Base-by-base conservation (phyloP, 2,797 vertebrate genomes). In the Leptoclinus maculatus region DNA sequence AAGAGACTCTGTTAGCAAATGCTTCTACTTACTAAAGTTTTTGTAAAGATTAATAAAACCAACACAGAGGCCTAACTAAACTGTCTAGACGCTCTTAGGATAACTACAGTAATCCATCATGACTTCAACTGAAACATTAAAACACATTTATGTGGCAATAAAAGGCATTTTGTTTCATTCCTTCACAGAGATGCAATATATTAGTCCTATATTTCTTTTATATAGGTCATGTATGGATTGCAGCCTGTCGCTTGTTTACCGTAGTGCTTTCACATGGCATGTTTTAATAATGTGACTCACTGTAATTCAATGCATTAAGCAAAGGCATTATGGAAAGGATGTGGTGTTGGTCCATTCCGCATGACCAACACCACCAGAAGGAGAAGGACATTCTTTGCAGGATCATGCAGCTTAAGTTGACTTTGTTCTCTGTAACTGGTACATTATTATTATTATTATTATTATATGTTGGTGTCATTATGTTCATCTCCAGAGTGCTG, bases 171-270 rank as follows among this genome's bases (percentile, higher is more conserved):
- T 41, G 39, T 41, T 41, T 23, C 54, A 74, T 53, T 12, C 41
- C 16, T n/a, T 69, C 25, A 63, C 51, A 71, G 11, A 36, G 17
- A 59, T 23, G 2, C n/a, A 39, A 47, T 64, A 38, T 63, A 70
- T 76, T 76, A 38, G 38, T 79, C 10, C 9, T 38, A 0, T 49
- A 45, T 80, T 59, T 74, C 11, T 45, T 77, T 54, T 66, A 89
- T 88, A 43, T 84, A 58, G 83, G 82, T 89, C 84, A 85, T 67
- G 3, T 74, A 72, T 84, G 25, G 67, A 76, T 79, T 68, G 76
- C 56, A 78, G 67, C 29, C 76, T 76, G 71, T 60, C 58, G 9
- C 49, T 72, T 64, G 66, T 80, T 72, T 78, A 47, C 71, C 75
- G 87, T 83, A 70, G 54, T 74, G 23, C 29, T 85, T 83, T 57